Evolutionary conservation across 2,113 vertebrate species (phyloP).

Genomic region (Martes martes): DNA sequence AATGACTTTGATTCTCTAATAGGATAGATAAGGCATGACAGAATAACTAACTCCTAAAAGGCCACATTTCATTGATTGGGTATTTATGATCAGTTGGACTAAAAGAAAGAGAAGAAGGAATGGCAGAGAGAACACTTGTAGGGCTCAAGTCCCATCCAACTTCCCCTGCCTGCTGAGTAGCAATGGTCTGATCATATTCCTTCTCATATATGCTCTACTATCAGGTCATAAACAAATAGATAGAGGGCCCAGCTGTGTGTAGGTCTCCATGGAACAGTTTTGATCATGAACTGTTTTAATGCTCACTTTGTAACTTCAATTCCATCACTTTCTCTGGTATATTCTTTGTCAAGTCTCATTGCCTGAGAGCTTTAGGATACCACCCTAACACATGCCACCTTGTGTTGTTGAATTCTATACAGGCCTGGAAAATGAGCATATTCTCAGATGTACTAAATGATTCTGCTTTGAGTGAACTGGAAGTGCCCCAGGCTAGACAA

Average conservation of each 20-base stretch:
- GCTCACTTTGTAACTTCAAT: neutral
- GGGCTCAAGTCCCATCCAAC: neutral
- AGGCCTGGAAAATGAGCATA: neutral
- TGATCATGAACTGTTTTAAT: neutral
- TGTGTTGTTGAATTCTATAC: neutral
- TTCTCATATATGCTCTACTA: neutral
- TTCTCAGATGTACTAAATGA: neutral
- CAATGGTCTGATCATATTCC: neutral
- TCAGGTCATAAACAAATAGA: neutral
- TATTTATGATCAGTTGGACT: neutral
- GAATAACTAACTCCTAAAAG: neutral
- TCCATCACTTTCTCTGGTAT: neutral
- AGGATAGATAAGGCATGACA: neutral
- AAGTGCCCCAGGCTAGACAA: constrained; percentile 11
- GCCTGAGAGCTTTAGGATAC: neutral
- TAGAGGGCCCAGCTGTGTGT: neutral
- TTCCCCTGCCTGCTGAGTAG: neutral
- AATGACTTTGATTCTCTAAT: neutral
- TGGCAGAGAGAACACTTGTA: neutral
- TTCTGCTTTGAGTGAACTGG: neutral
- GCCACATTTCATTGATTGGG: neutral
- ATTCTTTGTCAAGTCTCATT: neutral
- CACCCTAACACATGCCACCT: neutral
- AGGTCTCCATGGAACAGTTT: neutral
- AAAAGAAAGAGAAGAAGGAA: neutral